Conservation (phyloP, 2,113 vertebrate species). For the Panurus biarmicus region DNA sequence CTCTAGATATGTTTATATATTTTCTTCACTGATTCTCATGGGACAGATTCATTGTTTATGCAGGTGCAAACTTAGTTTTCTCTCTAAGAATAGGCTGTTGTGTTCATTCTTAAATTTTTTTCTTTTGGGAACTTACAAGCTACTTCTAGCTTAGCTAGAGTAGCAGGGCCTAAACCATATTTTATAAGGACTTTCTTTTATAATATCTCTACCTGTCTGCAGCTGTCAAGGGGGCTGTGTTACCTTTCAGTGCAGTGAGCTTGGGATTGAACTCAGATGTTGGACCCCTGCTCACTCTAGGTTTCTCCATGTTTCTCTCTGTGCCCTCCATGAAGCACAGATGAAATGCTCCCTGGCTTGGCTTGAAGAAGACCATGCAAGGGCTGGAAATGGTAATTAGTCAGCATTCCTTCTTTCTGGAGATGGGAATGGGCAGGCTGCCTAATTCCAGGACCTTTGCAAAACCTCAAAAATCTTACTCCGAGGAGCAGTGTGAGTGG, state of each 20-base stretch:
- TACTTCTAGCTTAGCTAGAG: neutral
- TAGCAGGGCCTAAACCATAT: neutral
- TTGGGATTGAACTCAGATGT: neutral
- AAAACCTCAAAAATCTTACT: neutral
- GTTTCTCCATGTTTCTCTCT: neutral
- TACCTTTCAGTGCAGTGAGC: neutral
- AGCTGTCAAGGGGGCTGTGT: rapidly evolving
- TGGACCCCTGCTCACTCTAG: neutral
- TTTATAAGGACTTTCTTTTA: neutral
- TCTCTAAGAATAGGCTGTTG: neutral
- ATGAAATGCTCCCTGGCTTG: neutral
- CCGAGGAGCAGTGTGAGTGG: neutral
- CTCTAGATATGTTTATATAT: neutral
- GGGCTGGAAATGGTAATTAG: neutral
- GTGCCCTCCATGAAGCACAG: neutral
- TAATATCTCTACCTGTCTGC: neutral
- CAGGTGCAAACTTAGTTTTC: neutral
- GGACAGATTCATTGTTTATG: neutral
- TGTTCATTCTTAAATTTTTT: neutral
- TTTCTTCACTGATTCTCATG: neutral
- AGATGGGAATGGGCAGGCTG: neutral
- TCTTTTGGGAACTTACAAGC: neutral
- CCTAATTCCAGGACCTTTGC: neutral
- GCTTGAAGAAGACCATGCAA: neutral
- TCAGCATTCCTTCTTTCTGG: neutral